phyloP scores from a whole-genome alignment of 2,888 invertebrate species.

The Drosophila infuscata region DNA sequence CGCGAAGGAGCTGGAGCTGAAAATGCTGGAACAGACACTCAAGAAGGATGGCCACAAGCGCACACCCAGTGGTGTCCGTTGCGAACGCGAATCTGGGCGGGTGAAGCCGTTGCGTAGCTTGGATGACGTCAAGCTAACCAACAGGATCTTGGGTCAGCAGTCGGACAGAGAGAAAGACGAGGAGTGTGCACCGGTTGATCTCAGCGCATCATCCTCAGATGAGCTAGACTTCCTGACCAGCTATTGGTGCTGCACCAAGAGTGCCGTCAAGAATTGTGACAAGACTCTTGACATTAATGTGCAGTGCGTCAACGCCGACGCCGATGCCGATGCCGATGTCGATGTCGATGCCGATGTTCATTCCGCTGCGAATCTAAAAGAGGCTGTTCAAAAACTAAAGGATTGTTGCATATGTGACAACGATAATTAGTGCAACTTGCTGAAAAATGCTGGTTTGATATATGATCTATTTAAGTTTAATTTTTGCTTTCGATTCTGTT shows the following conservation, averaged over 20 bases:
- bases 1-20: slow-evolving; percentile 57
- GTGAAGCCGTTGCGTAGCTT: slow-evolving; percentile 8
- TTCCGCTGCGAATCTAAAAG: neutral
- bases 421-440: neutral
- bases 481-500: neutral
- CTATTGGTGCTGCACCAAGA: slow-evolving; percentile 42
- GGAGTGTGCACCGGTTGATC: slow-evolving; percentile 1
- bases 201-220: slow-evolving; percentile 34
- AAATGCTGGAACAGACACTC: slow-evolving; percentile 33
- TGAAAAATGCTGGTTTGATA: neutral
- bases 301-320: neutral
- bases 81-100: neutral
- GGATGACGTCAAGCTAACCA: neutral
- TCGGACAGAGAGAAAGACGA: neutral
- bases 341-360: neutral
- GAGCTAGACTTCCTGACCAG: slow-evolving; percentile 50
- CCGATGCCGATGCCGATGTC: neutral
- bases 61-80: neutral
- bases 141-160: neutral
- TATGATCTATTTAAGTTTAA: neutral
- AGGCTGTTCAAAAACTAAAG: neutral
- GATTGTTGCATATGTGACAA: neutral
- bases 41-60: slow-evolving; percentile 18
- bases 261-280: neutral
- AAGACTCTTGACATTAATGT: neutral